These are phyloP conservation scores for Hippocampus comes DNA, from an alignment of 2,113 vertebrate genomes.

Conservation along the genomic window DNA sequence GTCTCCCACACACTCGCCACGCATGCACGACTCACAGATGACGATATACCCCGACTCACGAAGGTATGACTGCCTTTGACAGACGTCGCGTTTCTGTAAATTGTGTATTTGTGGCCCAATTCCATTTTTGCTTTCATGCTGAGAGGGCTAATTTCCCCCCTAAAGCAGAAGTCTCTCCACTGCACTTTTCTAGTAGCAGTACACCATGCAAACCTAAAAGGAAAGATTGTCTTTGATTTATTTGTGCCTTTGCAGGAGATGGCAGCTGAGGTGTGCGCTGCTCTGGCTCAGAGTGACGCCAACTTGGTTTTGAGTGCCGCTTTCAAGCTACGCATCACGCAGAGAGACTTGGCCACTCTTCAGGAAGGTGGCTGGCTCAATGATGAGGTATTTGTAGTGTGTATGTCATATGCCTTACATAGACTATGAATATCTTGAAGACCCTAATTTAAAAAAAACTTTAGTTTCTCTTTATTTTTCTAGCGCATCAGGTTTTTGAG, in stretches of 20 bases:
- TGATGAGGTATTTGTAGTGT: constrained; percentile 74
- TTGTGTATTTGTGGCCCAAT: too few relatives aligned
- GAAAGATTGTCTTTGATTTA: background rate
- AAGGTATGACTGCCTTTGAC: constrained; percentile 48
- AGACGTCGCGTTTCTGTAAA: too few relatives aligned
- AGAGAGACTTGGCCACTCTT: constrained; percentile 83
- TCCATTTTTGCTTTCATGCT: too few relatives aligned
- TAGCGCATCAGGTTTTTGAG: too few relatives aligned
- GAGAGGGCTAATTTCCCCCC: too few relatives aligned
- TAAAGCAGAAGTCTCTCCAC: too few relatives aligned
- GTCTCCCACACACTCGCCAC: constrained; percentile 41
- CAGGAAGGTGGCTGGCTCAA: constrained; percentile 84
- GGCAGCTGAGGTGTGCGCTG: constrained; percentile 77
- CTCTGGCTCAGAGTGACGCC: constrained; percentile 71
- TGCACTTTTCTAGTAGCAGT: too few relatives aligned
- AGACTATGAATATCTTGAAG: too few relatives aligned
- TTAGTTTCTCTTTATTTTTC: too few relatives aligned
- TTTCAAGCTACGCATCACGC: constrained; percentile 85
- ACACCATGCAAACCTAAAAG: too few relatives aligned
- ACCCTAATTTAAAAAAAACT: too few relatives aligned
- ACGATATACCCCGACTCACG: constrained; percentile 75
- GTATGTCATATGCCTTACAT: background rate
- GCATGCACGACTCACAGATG: constrained; percentile 57
- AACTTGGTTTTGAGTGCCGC: constrained; percentile 81
- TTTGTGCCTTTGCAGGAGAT: constrained; percentile 75